Conservation (phyloP, 2,888 invertebrate genomes). For the Gymnocheta viridis region DNA sequence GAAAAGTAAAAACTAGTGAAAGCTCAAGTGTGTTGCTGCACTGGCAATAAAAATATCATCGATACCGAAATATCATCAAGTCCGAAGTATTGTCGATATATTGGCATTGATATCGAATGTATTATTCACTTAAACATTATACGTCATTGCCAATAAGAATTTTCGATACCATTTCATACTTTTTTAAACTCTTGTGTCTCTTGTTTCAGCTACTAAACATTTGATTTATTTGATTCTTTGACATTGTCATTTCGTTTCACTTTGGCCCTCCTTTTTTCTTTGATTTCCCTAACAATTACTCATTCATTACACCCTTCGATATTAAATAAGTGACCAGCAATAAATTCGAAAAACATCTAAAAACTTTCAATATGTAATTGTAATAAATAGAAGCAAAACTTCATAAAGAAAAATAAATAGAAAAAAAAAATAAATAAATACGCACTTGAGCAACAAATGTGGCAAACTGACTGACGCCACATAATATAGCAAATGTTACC, state of each 20-base stretch:
- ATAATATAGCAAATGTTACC: conserved; percentile 62
- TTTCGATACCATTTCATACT: too few species aligned
- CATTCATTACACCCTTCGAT: background rate
- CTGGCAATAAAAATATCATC: too few species aligned
- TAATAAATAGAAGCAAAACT: background rate
- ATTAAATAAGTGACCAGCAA: background rate
- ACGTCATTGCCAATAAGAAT: too few species aligned
- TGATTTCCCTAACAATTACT: background rate
- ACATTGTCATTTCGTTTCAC: background rate
- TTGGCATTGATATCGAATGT: too few species aligned
- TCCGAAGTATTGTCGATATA: too few species aligned
- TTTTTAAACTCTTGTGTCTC: too few species aligned
- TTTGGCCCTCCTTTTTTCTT: background rate
- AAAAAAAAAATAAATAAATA: conserved; percentile 22
- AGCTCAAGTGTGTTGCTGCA: too few species aligned
- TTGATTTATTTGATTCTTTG: background rate
- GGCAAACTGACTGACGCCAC: conserved; percentile 63
- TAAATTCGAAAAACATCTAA: conserved; percentile 4
- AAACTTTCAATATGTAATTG: conserved; percentile 1
- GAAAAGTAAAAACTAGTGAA: too few species aligned
- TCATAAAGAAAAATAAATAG: background rate
- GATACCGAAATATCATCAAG: too few species aligned
- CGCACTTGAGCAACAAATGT: conserved; percentile 64
- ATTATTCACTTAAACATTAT: too few species aligned
- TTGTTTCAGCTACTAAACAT: too few species aligned